phyloP scores from a whole-genome alignment of 2,113 vertebrate genomes.

The Lutjanus erythropterus region DNA sequence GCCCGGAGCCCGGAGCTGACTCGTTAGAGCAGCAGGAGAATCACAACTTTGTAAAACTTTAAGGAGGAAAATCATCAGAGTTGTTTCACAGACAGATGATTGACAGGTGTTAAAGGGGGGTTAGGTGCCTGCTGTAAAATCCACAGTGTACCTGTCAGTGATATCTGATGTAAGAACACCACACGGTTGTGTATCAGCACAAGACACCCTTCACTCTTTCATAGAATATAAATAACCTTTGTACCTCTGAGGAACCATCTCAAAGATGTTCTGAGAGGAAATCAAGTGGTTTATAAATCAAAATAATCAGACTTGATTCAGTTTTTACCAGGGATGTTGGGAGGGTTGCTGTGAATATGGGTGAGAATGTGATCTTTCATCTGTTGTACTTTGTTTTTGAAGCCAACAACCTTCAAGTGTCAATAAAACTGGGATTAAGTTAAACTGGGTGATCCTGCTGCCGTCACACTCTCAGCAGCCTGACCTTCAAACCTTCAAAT shows the following conservation, averaged over 20 bases:
- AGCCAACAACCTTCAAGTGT: background rate
- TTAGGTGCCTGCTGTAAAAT: background rate
- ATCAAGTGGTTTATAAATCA: background rate
- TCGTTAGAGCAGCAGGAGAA: background rate
- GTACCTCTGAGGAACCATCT: background rate
- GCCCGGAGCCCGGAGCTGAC: too few relatives aligned
- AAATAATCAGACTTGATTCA: too few relatives aligned
- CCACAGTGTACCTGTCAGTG: background rate
- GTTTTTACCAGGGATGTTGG: too few relatives aligned
- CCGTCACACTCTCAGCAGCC: background rate
- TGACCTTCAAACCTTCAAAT: slow-evolving; percentile 30
- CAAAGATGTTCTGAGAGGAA: background rate
- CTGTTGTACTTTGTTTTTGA: background rate
- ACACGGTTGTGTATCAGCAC: background rate
- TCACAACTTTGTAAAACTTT: too few relatives aligned
- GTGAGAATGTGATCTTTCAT: too few relatives aligned
- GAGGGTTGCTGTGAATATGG: too few relatives aligned
- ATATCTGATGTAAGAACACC: background rate
- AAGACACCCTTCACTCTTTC: background rate
- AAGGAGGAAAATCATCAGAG: slow-evolving; percentile 4
- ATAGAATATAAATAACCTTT: background rate
- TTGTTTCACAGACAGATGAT: background rate
- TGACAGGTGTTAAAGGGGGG: background rate
- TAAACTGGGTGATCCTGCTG: background rate
- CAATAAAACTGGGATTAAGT: background rate